Base-by-base conservation (phyloP, 2,888 invertebrate species). In the Thyatira batis region DNA sequence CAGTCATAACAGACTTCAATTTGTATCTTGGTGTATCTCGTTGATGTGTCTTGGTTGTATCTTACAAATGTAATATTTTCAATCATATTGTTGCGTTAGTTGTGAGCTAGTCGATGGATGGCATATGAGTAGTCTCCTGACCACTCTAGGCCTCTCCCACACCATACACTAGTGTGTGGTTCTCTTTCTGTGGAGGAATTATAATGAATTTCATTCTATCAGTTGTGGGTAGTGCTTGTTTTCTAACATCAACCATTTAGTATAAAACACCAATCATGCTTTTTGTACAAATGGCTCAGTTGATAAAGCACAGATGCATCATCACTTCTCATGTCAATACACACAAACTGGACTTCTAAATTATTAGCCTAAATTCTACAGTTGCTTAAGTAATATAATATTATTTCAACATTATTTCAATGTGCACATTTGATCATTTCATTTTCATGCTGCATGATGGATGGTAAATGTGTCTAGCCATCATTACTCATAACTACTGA, bases 361-460 rank as follows among this genome's bases (percentile, higher is more conserved):
- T 33, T n/a, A 3, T 13, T 13, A 13, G 33, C n/a, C 1, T 13
- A 13, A 8, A 11, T n/a, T 39, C 39, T 17, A 17, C 17, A 39
- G 39, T 39, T 17, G 17, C 39, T 39, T 17, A 39, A n/a, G n/a
- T 39, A 17, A 39, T 39, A 8, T 1, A 1, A 39, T 39, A n/a
- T 8, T 17, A 17, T 13, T 5, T 17, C 13, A 39, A 33, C 33
- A 39, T 17, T 39, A 17, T 17, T 39, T 39, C n/a, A n/a, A n/a
- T 17, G 13, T 39, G 39, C 39, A 39, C 5, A 39, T 39, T 17
- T 4, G 8, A 13, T 8, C 17, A 11, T 39, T 8, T 6, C 13
- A 27, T 0, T 17, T 63, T 57, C 58, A 63, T 71, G 63, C 68
- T 72, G 73, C 73, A 74, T 72, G 73, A 74, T 72, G 73, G 57